Evolutionary conservation across 2,888 invertebrate genomes (phyloP).

Genomic region (Epirrita christyi): DNA sequence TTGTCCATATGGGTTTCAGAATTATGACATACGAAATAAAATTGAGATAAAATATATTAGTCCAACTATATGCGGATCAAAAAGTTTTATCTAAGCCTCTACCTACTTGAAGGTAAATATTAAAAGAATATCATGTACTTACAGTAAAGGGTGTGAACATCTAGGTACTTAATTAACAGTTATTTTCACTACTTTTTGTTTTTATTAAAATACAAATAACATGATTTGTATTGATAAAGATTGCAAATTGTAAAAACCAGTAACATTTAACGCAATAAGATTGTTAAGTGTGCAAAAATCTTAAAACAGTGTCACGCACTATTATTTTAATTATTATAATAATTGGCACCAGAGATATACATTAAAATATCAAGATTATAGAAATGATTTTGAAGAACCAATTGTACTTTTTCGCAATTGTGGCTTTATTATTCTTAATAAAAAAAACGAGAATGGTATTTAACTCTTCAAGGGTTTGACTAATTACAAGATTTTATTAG

Average conservation of each 20-base stretch:
- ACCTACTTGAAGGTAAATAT: not conserved
- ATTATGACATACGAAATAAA: slow-evolving; percentile 10
- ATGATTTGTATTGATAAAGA: slow-evolving; percentile 1
- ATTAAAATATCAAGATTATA: not conserved
- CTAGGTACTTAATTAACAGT: slow-evolving; percentile 8
- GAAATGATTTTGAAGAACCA: not conserved
- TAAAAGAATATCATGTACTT: slow-evolving; percentile 13
- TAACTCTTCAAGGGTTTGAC: too few relatives aligned
- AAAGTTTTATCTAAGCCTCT: not conserved
- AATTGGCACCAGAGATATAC: slow-evolving; percentile 37
- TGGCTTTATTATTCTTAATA: not conserved
- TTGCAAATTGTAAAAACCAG: slow-evolving; percentile 10
- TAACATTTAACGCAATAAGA: not conserved
- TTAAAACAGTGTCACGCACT: slow-evolving; percentile 21
- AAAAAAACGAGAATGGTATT: too few relatives aligned
- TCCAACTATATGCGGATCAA: not conserved
- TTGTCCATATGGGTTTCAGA: too few relatives aligned
- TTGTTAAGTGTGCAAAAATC: slow-evolving; percentile 22
- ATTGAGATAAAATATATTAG: slow-evolving; percentile 1
- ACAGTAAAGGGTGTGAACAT: slow-evolving; percentile 3
- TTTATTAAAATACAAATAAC: not conserved
- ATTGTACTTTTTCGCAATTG: not conserved
- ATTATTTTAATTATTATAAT: slow-evolving; percentile 15
- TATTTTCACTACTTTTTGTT: slow-evolving; percentile 14
- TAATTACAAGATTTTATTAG: too few relatives aligned